Base-by-base conservation (phyloP, 2,797 vertebrate genomes). In the Hippocampus kuda region DNA sequence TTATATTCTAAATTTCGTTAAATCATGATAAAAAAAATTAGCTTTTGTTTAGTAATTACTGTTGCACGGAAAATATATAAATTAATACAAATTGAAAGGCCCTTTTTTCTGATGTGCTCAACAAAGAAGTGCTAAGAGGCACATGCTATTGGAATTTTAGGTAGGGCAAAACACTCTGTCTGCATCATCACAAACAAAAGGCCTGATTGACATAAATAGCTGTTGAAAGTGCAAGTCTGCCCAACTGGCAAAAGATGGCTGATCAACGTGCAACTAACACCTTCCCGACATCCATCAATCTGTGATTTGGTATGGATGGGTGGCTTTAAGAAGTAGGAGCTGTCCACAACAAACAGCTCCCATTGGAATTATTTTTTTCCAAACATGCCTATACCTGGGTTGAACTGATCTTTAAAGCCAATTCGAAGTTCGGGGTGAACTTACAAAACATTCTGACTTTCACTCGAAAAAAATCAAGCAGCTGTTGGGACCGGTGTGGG, bases 81-180 rank as follows among this genome's bases (percentile, higher is more conserved):
- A 16, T 26, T 15, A 24, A 46, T 5, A 12, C 7, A 44, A 27
- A 16, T 5, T 46, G 42, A 65, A 26, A 16, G 63, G 42, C 42
- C 26, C 15, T 65, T 44, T 44, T 65, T 65, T 41, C 11, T 9
- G 8, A 24, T 44, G 41, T 65, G 12, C 24, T 27, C 18, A 46
- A 65, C 42, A 65, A 48, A 63, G 38, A 44, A 16, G 20, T 65
- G 2, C 6, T 46, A 65, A 48, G 62, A 69, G 48, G 53, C 15
- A 70, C 73, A 69, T 59, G 26, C 22, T 46, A 46, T 30, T 67
- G 57, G 69, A 65, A 68, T 65, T 77, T 72, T 16, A 66, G 51
- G 75, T 75, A 75, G 82, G 68, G 82, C 82, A 70, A 56, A 74
- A 59, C 63, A 30, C 53, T 76, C 42, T 0, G 26, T 74, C 65